Percentiles rank a stretch among this genome's conserved stretches.
Evolutionary conservation across 1,140 invertebrate genomes (phyloP).

Genomic region (Pomacea maculata): DNA sequence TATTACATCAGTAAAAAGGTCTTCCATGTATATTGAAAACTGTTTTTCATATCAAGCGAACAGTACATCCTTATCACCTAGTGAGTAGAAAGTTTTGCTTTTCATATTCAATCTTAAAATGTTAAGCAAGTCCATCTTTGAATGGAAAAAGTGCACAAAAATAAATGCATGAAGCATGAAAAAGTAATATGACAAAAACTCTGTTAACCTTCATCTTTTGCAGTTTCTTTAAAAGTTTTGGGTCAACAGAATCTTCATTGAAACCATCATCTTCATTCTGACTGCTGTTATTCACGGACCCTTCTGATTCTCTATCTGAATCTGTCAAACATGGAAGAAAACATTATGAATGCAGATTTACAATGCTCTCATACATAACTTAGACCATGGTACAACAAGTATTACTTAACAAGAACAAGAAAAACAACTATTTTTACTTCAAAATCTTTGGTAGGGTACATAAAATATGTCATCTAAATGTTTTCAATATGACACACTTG

Average conservation of each 20-base stretch:
- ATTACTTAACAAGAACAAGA: too few relatives aligned
- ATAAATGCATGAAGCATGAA: neutral
- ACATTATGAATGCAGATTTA: neutral
- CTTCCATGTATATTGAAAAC: neutral
- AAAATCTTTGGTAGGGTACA: neutral
- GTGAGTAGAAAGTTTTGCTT: neutral
- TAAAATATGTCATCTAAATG: neutral
- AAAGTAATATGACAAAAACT: neutral
- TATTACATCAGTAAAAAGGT: too few relatives aligned
- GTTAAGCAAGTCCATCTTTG: neutral
- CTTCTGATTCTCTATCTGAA: conserved; percentile 22
- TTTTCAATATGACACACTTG: neutral
- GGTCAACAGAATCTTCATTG: conserved; percentile 40
- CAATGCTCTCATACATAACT: neutral
- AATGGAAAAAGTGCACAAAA: too few relatives aligned
- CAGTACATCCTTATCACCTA: neutral
- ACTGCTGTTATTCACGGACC: conserved; percentile 19
- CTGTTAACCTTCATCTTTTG: conserved; percentile 12
- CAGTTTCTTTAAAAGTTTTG: conserved; percentile 38
- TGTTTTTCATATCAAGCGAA: too few relatives aligned
- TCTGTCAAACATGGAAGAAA: conserved; percentile 5
- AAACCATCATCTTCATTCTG: conserved; percentile 45
- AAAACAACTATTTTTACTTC: neutral
- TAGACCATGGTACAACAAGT: neutral
- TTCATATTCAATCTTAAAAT: too few relatives aligned